Base-by-base conservation (phyloP, 1,140 invertebrate genomes). In the Heliconius melpomene region DNA sequence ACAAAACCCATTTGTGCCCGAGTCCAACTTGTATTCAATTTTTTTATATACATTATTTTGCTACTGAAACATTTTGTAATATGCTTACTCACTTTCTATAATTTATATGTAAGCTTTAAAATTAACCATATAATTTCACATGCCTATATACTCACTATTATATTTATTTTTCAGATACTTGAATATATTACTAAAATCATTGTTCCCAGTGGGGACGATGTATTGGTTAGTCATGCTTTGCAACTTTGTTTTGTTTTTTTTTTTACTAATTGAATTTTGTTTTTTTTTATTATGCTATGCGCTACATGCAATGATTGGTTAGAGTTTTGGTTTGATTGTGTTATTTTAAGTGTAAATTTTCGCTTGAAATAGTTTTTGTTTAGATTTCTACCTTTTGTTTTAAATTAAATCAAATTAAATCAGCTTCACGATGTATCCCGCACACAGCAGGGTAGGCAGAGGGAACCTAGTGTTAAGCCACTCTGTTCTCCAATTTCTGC, bases 101-200 rank as follows among this genome's bases (percentile, higher is more conserved):
- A 71, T 32, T 71, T 71, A 0, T 71, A 16, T 29, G 5, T 38
- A 72, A 72, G 8, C 70, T 72, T 36, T 32, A 7, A 32, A 72
- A 60, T n/a, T 60, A 60, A 60, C 57, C 7, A 26, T 29, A 16
- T 66, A 66, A 11, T 66, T 0, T 66, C 23, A 66, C 26, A 66
- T 29, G 60, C 60, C 60, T 72, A 72, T 72, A 38, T 38, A n/a
- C 38, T 72, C 71, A 72, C 29, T 40, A 18, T 72, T 36, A 38
- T 81, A 83, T 88, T 91, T 91, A 83, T 86, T 87, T 90, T 94
- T 90, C 93, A 94, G 93, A 93, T 94, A 86, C 82, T 94, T 79
- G 87, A 89, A 85, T 94, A 91, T 89, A 84, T 93, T 79, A 93
- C 85, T 87, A 90, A 91, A 85, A 88, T 88, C 54, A 87, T 93